Evolutionary conservation across 1,140 invertebrate genomes (phyloP), one percentile per base, ranked within the genome.

Genomic region (Nixonia krombeini): DNA sequence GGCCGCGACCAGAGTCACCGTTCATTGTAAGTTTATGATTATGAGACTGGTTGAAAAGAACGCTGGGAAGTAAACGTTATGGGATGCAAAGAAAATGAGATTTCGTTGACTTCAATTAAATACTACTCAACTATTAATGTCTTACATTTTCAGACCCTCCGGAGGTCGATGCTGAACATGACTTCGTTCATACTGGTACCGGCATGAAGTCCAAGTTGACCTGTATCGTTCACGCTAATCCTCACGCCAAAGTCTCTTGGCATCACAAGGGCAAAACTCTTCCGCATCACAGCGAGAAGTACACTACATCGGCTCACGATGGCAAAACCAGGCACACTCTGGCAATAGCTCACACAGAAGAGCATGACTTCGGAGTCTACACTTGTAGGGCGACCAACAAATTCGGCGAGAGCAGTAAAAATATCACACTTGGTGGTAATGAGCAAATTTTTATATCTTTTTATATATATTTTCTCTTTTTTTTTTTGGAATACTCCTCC

Each of bases 161-260:
- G 1, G 81, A 84, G 44, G 82, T 87, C 46, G 82, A 84, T 42
- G 72, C 78, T 1, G 83, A 87, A 55, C 68, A 73, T 21, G 73
- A 71, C 9, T 75, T 78, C 56, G 79, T 87, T 21, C 81, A 87
- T 45, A 82, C 81, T 15, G 86, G 86, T 25, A 74, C 78, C 38
- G 83, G 82, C 4, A 73, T 84, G 6, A 80, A 85, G 59, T 86
- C 86, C 7, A 73, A 84, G 29, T 46, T 88, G 25, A 82, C 79
- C n/a, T 88, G 87, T 56, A 79, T 81, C 35, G 86, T 88, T 18
- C 84, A 85, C 50, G 85, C 85, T 3, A 75, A 87, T 71, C 86
- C 86, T 5, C 57, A 63, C 8, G 79, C 84, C 4, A 74, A 66
- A 18, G 80, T 87, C 49, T 74, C 23, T 7, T 84, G 80, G 81